Evolutionary conservation across 2,113 vertebrate genomes (phyloP), one percentile per base, ranked within the genome.

Genomic region (Cebus imitator): DNA sequence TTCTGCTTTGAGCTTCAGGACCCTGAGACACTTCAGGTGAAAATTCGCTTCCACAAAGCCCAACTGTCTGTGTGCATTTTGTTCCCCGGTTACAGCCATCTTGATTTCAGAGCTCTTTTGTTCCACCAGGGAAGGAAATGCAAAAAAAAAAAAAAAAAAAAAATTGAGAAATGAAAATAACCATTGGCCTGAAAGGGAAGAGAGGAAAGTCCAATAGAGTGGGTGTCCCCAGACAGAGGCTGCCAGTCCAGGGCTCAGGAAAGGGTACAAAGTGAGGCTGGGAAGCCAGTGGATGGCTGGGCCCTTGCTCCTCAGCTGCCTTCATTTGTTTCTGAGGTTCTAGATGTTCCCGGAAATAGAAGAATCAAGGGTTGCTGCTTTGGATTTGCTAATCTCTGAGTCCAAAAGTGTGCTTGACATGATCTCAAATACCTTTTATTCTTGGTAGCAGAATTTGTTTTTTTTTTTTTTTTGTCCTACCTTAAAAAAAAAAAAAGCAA

Each of bases 61-160:
- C 57, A 78, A 52, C 8, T 66, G 32, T 70, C 66, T 78, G 18
- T 80, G 40, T 57, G 20, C 4, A 6, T 76, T 32, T 66, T 18
- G 27, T 37, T 21, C 35, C 55, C 5, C 14, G 13, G 20, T 40
- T 58, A 45, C 48, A 82, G 90, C 45, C 83, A 82, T 97, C 84
- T 97, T 95, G 64, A 57, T 94, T 93, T 93, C 0, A 1, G 58
- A 90, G 50, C 50, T 95, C 87, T 95, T 97, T 96, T 97, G 86
- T 95, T 94, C 57, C 35, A 68, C 37, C 10, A 95, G 48, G 13
- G 9, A 87, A 90, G 57, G 68, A 78, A 93, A 55, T 30, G 35
- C 61, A 5, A 64, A 64, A 64, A 64, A 64, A 30, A 64, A 61
- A 61, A 61, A 61, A 61, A 93, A 91, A 58, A 58, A 61, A 93